A percentile compares a stretch with the other conserved stretches of the same genome.
Evolutionary conservation across 1,140 invertebrate species (phyloP).

Genomic region (Zophobas atratus): DNA sequence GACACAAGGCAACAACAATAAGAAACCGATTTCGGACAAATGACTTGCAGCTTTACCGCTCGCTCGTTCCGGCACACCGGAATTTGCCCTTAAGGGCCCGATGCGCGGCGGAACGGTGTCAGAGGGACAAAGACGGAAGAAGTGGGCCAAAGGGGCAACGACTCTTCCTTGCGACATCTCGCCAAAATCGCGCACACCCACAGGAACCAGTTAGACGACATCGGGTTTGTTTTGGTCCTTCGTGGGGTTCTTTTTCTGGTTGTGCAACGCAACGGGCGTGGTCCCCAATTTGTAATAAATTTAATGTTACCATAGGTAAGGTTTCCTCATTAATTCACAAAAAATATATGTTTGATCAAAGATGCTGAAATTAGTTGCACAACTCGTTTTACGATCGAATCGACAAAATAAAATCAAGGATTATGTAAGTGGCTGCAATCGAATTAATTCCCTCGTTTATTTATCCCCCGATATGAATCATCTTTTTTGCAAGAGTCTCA

Average conservation of each 20-base stretch:
- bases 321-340: constrained; percentile 41
- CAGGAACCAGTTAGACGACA: constrained; percentile 27
- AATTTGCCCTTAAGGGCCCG: background rate
- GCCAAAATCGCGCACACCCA: constrained; percentile 32
- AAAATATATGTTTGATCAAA: constrained; percentile 36
- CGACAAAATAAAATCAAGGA: constrained; percentile 29
- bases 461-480: constrained; percentile 6
- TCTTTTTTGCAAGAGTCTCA: background rate
- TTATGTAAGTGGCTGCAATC: constrained; percentile 9
- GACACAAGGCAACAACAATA: background rate
- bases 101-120: background rate
- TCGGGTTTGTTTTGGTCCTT: constrained; percentile 35
- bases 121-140: background rate
- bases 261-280: constrained; percentile 23
- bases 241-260: constrained; percentile 10
- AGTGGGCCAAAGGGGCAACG: constrained; percentile 32
- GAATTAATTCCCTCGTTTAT: background rate
- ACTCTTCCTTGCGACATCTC: constrained; percentile 25
- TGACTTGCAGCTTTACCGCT: background rate
- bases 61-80: background rate
- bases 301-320: constrained; percentile 38
- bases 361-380: constrained; percentile 36
- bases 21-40: constrained; percentile 7
- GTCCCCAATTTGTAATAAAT: constrained; percentile 39
- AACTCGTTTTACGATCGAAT: constrained; percentile 35